Conservation (phyloP, 1,140 invertebrate species). For the Musca domestica region DNA sequence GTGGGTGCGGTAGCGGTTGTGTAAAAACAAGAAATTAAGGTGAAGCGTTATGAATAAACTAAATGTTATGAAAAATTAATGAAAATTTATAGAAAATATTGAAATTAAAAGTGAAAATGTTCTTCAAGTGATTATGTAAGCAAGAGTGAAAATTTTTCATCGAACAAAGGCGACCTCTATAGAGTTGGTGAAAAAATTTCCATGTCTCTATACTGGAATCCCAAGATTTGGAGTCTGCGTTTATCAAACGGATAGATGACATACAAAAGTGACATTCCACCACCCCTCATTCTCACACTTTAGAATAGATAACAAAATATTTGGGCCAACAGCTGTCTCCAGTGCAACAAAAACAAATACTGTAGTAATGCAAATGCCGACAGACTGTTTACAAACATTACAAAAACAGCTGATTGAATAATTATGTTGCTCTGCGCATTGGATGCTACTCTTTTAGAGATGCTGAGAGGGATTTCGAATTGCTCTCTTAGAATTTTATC, state of each 20-base stretch:
- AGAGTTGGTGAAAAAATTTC: constrained; percentile 46
- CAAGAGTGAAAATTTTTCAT: constrained; percentile 29
- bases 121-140: constrained; percentile 26
- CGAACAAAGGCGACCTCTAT: constrained; percentile 16
- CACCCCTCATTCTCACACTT: not conserved
- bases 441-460: not conserved
- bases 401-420: not conserved
- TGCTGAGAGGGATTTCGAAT: not conserved
- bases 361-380: too few relatives aligned
- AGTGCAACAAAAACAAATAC: constrained; percentile 44
- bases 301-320: constrained; percentile 19
- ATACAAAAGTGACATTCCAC: not conserved
- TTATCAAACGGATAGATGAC: constrained; percentile 8
- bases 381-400: constrained; percentile 14
- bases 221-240: constrained; percentile 50
- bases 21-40: not conserved
- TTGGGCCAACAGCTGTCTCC: constrained; percentile 29
- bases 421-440: not conserved
- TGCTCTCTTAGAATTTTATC: too few relatives aligned
- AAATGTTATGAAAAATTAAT: constrained; percentile 27
- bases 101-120: not conserved
- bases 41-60: not conserved
- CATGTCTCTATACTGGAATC: constrained; percentile 48
- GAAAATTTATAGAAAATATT: constrained; percentile 11
- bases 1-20: constrained; percentile 39